phyloP scores from a whole-genome alignment of 2,113 vertebrate genomes.

The Uria lomvia region DNA sequence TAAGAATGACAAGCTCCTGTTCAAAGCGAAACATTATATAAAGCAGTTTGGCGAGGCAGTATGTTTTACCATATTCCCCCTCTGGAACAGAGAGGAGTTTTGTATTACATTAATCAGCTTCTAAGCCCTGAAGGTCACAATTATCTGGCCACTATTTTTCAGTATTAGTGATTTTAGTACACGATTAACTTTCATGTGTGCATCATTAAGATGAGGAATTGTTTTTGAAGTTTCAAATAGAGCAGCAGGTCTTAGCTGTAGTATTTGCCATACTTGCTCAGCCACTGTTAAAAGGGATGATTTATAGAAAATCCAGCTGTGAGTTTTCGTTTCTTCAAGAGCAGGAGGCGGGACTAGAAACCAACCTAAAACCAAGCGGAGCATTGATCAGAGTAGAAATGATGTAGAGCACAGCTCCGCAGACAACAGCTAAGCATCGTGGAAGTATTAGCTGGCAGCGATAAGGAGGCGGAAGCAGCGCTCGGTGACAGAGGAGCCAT shows the following conservation, averaged over 20 bases:
- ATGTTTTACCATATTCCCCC: not conserved
- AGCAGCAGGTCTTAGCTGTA: constrained; percentile 62
- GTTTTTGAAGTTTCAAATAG: constrained; percentile 58
- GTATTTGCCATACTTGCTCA: constrained; percentile 61
- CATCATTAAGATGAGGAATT: constrained; percentile 54
- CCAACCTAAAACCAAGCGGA: constrained; percentile 72
- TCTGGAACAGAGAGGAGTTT: constrained; percentile 18
- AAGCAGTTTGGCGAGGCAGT: not conserved
- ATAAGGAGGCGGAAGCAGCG: constrained; percentile 66
- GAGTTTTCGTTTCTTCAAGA: constrained; percentile 75
- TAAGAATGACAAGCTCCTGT: not conserved
- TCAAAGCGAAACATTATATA: not conserved
- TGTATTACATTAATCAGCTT: constrained; percentile 43
- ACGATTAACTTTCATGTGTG: constrained; percentile 42
- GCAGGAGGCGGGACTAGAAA: constrained; percentile 72
- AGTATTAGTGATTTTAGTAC: constrained; percentile 60
- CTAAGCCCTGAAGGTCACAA: constrained; percentile 59
- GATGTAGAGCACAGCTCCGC: constrained; percentile 71
- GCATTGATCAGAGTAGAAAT: constrained; percentile 75
- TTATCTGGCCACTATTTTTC: constrained; percentile 60
- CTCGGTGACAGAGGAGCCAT: constrained; percentile 68
- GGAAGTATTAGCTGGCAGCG: constrained; percentile 75
- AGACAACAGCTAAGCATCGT: constrained; percentile 68
- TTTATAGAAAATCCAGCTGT: constrained; percentile 81
- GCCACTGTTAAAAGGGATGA: constrained; percentile 68